Base-by-base conservation (phyloP, 2,113 vertebrate genomes). In the Labrus mixtus region DNA sequence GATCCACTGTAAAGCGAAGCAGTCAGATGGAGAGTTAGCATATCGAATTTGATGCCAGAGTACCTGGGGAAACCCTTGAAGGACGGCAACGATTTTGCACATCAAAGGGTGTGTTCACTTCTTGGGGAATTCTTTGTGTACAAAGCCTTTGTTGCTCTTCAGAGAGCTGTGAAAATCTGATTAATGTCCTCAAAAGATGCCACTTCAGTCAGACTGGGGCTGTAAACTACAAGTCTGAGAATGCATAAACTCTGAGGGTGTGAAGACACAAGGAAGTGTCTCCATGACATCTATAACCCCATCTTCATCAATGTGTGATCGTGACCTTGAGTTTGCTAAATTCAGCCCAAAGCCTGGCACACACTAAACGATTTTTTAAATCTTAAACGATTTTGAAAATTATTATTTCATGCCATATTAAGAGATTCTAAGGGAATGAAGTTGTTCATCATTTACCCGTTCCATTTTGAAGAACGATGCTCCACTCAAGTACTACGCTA, bases 1-100 rank as follows among this genome's bases (percentile, higher is more conserved):
- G 19, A 51, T n/a, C 3, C 48, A n/a, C 48, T n/a, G 48, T n/a
- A 9, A 19, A 51, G 48, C 8, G 17, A n/a, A 51, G 48, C 48
- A 10, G 48, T 1, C 8, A 9, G 48, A 20, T 51, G 48, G 48
- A 51, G 48, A 51, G 48, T 20, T n/a, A 51, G 19, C 48, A 51
- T 20, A 51, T 9, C n/a, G 48, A 51, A 51, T 51, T 8, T 20
- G 48, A 51, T 51, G 19, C 19, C 48, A 51, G 48, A 20, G 19
- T n/a, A 51, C 48, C 17, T n/a, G 48, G 48, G 48, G 48, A 51
- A 51, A 51, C 48, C 48, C 48, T 51, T 51, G 48, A 51, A 51
- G 48, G 17, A 51, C 7, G 15, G 48, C 17, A 51, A 19, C 10
- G 8, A 20, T n/a, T 51, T 51, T 51, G 43, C 48, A 51, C 48